These are phyloP conservation scores for Leptatherina wallacei DNA, from an alignment of 2,797 vertebrate genomes.

Conservation along the genomic window DNA sequence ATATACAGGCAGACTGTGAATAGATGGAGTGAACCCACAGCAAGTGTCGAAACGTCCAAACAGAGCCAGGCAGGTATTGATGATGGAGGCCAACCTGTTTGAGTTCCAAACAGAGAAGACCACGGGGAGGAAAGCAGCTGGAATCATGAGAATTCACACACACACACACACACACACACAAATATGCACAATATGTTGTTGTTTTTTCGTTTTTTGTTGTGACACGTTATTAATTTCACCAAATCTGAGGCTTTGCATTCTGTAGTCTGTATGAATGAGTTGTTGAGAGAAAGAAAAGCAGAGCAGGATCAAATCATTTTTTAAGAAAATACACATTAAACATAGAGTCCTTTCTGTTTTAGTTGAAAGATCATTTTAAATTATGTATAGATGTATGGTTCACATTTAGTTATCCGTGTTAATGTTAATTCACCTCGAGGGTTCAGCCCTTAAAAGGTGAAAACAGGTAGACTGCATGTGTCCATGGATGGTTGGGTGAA, in stretches of 20 bases:
- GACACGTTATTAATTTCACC: background rate
- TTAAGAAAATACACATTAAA: background rate
- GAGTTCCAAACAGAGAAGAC: conserved; percentile 14
- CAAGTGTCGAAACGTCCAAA: conserved; percentile 35
- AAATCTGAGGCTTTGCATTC: background rate
- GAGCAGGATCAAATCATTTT: background rate
- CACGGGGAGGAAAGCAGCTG: background rate
- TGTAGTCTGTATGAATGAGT: background rate
- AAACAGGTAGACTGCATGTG: background rate
- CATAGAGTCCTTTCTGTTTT: background rate
- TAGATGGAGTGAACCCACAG: conserved; percentile 24
- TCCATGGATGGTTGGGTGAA: background rate
- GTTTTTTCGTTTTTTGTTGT: background rate
- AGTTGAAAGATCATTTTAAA: background rate
- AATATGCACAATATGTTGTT: background rate
- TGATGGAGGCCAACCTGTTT: conserved; percentile 17
- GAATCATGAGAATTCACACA: conserved; percentile 9
- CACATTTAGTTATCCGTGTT: background rate
- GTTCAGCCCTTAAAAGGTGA: background rate
- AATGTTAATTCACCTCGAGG: background rate
- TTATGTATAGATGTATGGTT: background rate
- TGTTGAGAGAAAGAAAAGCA: background rate
- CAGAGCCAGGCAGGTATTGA: conserved; percentile 31
- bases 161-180: conserved; percentile 5
- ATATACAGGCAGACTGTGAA: conserved; percentile 25